Conservation (phyloP, 2,797 vertebrate genomes). For the Lepilemur ruficaudatus region DNA sequence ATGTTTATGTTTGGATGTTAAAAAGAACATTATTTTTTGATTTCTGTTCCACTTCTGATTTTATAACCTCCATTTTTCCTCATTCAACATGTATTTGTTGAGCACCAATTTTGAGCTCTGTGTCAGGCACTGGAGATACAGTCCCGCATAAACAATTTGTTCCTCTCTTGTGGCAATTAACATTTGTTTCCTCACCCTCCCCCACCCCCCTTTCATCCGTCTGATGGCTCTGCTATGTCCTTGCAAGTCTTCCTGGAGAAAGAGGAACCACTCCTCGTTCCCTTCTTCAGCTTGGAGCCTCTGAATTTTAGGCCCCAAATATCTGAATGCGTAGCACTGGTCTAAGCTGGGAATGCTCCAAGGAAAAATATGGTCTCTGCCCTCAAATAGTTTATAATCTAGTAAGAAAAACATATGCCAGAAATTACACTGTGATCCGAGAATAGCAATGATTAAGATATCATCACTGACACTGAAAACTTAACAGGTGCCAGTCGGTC, state of each 20-base stretch:
- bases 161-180: rapidly evolving
- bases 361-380: background rate
- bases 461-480: background rate
- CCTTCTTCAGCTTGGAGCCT: background rate
- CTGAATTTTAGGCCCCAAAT: background rate
- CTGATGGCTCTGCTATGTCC: background rate
- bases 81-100: background rate
- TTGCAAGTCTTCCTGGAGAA: background rate
- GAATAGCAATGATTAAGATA: background rate
- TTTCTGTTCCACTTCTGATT: background rate
- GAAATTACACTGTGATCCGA: background rate
- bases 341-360: background rate
- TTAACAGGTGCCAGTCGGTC: background rate
- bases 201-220: background rate
- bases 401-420: background rate
- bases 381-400: background rate
- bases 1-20: constrained; percentile 13
- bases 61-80: background rate
- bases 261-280: background rate
- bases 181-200: background rate
- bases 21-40: background rate
- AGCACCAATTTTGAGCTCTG: background rate
- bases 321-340: background rate
- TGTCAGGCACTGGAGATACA: rapidly evolving
- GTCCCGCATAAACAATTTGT: background rate